These are phyloP conservation scores for Mesocentrotus franciscanus DNA, from an alignment of 53 echinoderm and acorn worm genomes.

Conservation along the genomic window DNA sequence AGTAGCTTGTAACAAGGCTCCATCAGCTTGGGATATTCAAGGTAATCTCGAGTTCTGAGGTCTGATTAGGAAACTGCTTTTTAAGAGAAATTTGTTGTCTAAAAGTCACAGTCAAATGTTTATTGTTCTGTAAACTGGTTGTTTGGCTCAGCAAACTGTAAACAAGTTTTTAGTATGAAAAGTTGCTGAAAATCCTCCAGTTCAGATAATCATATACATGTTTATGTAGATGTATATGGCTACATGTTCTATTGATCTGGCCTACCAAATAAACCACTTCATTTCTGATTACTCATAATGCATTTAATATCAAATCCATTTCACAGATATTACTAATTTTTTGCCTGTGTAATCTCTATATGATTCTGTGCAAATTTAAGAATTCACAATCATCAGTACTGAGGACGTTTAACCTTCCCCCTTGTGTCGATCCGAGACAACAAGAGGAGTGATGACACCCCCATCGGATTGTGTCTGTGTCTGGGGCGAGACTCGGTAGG, in stretches of 20 bases:
- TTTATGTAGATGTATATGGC: no score
- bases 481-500: background rate
- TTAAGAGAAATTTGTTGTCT: background rate
- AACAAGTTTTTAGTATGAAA: background rate
- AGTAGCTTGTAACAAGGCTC: background rate
- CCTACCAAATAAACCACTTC: no score
- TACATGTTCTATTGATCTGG: no score
- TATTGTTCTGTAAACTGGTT: background rate
- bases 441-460: background rate
- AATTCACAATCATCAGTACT: background rate
- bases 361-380: background rate
- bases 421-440: background rate
- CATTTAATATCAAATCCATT: no score
- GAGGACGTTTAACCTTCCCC: background rate
- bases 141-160: background rate
- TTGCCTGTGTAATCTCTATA: background rate
- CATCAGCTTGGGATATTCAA: background rate
- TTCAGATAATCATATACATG: no score
- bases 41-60: background rate
- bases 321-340: no score
- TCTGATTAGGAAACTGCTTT: background rate
- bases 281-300: no score
- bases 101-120: background rate
- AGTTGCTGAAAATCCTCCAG: no score
- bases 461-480: conserved; percentile 16